Percentiles rank a stretch among this genome's conserved stretches.
These are phyloP conservation scores for Drosophila yakuba DNA, from an alignment of 1,140 invertebrate genomes.

Conservation along the genomic window DNA sequence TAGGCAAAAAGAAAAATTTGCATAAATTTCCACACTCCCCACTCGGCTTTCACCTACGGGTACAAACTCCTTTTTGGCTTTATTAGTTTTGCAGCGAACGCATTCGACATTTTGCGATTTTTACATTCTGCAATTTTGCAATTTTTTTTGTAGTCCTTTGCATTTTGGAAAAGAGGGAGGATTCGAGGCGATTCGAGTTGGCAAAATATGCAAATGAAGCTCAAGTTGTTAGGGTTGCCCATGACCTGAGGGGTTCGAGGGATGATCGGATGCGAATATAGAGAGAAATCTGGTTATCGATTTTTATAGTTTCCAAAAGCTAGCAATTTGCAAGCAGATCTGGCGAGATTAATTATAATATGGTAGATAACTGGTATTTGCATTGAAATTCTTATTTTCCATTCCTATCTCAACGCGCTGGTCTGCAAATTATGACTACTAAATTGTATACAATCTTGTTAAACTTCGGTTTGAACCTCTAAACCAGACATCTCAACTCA, in stretches of 20 bases:
- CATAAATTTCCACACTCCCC: conserved; percentile 58
- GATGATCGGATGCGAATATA: conserved; percentile 60
- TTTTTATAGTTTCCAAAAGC: conserved; percentile 31
- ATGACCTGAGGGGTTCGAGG: conserved; percentile 43
- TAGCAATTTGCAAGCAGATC: not conserved
- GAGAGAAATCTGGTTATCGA: conserved; percentile 39
- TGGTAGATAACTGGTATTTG: not conserved
- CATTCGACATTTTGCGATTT: conserved; percentile 68
- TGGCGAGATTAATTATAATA: not conserved
- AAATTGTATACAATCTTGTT: too few species aligned
- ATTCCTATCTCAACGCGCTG: too few species aligned
- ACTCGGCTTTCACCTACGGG: conserved; percentile 53
- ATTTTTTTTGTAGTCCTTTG: conserved; percentile 63
- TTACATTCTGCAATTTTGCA: conserved; percentile 67
- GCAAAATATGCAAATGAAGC: conserved; percentile 80
- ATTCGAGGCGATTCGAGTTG: conserved; percentile 35
- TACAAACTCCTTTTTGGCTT: conserved; percentile 50
- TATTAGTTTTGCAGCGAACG: conserved; percentile 67
- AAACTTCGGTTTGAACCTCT: too few species aligned
- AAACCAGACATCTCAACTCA: conserved; percentile 22
- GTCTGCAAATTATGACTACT: too few species aligned
- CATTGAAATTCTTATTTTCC: not conserved
- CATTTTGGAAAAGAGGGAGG: conserved; percentile 21
- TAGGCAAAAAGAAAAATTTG: conserved; percentile 60
- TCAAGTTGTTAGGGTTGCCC: conserved; percentile 72